These are phyloP conservation scores for Telmatochromis bifrenatus DNA, from an alignment of 2,113 vertebrate genomes.

Conservation along the genomic window DNA sequence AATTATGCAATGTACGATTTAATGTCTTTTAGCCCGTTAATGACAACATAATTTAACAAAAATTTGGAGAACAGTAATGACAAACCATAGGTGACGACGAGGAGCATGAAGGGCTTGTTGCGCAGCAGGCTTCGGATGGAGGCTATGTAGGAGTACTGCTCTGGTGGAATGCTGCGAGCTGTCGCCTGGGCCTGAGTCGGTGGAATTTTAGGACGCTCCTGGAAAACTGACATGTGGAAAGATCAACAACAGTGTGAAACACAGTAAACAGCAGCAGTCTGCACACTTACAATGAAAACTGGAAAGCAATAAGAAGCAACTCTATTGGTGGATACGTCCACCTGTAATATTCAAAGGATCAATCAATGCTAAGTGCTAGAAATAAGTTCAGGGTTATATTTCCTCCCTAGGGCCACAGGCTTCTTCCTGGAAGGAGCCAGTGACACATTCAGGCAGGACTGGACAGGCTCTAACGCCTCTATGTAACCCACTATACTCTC, in stretches of 20 bases:
- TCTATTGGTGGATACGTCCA: background rate
- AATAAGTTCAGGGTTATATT: background rate
- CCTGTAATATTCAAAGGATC: background rate
- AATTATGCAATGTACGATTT: background rate
- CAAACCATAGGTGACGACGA: conserved; percentile 86
- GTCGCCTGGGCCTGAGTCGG: conserved; percentile 85
- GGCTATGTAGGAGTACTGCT: conserved; percentile 78
- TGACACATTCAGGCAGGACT: background rate
- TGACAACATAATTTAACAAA: background rate
- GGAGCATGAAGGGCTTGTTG: conserved; percentile 85
- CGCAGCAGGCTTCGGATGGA: conserved; percentile 79
- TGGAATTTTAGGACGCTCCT: conserved; percentile 81
- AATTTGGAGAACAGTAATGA: background rate
- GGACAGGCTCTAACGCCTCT: background rate
- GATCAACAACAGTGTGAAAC: background rate
- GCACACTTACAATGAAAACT: background rate
- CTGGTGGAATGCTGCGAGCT: conserved; percentile 63
- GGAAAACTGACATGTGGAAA: conserved; percentile 75
- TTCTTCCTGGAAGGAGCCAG: background rate
- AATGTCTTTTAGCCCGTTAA: background rate
- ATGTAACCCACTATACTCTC: background rate
- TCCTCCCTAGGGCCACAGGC: background rate
- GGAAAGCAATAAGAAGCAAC: background rate
- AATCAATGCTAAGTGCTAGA: background rate
- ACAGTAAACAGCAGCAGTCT: background rate